Conservation (phyloP, 2,888 invertebrate genomes). For the Platycheirus albimanus region DNA sequence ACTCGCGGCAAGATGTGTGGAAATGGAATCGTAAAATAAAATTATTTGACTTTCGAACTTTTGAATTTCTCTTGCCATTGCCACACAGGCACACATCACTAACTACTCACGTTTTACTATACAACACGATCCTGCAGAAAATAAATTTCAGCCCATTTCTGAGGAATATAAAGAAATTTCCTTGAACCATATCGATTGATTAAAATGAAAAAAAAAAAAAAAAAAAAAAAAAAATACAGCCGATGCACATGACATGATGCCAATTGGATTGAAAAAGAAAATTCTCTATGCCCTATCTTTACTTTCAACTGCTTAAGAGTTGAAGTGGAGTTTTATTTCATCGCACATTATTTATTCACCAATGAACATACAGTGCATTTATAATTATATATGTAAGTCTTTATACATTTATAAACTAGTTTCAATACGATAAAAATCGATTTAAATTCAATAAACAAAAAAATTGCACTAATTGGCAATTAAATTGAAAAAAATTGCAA, state of each 20-base stretch:
- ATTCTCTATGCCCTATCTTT: constrained; percentile 12
- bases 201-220: constrained; percentile 14
- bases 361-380: constrained; percentile 33
- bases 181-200: constrained; percentile 56
- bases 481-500: constrained; percentile 45
- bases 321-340: constrained; percentile 38
- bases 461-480: constrained; percentile 60
- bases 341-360: constrained; percentile 45
- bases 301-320: constrained; percentile 16
- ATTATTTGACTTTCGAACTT: constrained; percentile 35
- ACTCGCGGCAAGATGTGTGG: neutral
- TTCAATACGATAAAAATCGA: too few species aligned
- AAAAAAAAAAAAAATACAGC: neutral
- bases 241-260: constrained; percentile 52
- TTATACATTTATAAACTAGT: too few species aligned
- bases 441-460: constrained; percentile 41
- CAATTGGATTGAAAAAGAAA: constrained; percentile 39
- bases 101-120: neutral
- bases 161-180: constrained; percentile 25
- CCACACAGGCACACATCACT: neutral
- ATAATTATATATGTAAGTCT: too few species aligned
- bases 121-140: constrained; percentile 12
- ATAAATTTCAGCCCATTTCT: constrained; percentile 14
- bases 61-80: constrained; percentile 17
- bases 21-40: too few species aligned